Percentiles rank a stretch among this genome's conserved stretches.
These are phyloP conservation scores for Cremastobaeus sp. DNA, from an alignment of 2,888 invertebrate species.

Conservation along the genomic window DNA sequence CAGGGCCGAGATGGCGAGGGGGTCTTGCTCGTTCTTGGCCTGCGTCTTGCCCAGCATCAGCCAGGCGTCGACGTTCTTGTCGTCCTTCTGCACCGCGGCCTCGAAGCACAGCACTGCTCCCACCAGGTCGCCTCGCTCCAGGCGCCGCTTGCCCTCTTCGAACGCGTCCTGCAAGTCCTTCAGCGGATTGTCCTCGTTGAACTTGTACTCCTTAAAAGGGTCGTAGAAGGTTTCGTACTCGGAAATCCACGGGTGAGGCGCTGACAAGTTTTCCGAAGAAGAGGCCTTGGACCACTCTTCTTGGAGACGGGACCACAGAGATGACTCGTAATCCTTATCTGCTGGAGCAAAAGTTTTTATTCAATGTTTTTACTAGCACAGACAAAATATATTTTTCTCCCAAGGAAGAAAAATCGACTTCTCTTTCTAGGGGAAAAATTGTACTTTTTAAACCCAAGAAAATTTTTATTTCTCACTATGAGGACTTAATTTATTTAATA, in stretches of 20 bases:
- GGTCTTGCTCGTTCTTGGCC: constrained; percentile 99
- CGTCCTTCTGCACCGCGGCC: constrained; percentile 92
- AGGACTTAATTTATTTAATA: too few relatives aligned
- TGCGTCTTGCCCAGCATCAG: constrained; percentile 92
- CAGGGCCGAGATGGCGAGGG: constrained; percentile 93
- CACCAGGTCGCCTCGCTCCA: constrained; percentile 93
- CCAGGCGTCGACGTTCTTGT: constrained; percentile 91
- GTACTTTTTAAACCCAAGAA: too few relatives aligned
- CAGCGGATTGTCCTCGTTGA: constrained; percentile 92
- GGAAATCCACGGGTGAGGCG: constrained; percentile 85
- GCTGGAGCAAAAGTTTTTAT: constrained; percentile 6
- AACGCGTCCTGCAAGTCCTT: constrained; percentile 87
- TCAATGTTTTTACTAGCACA: too few relatives aligned
- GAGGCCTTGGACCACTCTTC: constrained; percentile 88
- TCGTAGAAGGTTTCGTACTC: constrained; percentile 83
- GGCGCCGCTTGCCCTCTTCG: constrained; percentile 89
- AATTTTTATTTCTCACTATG: too few relatives aligned
- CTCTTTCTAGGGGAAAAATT: too few relatives aligned
- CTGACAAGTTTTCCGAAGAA: constrained; percentile 79
- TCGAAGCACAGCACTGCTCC: constrained; percentile 98
- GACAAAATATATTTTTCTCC: too few relatives aligned
- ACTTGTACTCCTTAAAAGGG: constrained; percentile 86
- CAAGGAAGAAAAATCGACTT: too few relatives aligned
- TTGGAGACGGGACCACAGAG: constrained; percentile 82
- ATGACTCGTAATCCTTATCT: constrained; percentile 79